phyloP scores from a whole-genome alignment of 2,797 vertebrate genomes.

The Melanotaenia nigrans region DNA sequence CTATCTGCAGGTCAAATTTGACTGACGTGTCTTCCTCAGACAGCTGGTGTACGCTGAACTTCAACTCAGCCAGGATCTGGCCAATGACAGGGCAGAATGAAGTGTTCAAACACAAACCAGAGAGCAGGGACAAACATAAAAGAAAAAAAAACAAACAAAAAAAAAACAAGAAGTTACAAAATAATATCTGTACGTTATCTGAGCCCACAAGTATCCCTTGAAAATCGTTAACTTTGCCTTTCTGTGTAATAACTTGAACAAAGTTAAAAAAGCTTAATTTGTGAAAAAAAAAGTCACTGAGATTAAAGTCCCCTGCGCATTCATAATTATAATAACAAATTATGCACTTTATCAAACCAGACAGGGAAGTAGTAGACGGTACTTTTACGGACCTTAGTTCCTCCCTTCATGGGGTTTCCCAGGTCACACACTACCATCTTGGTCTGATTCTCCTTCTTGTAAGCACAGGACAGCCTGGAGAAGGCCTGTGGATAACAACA shows the following conservation, averaged over 20 bases:
- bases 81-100: slow-evolving; percentile 32
- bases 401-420: slow-evolving; percentile 97
- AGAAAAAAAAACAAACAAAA: too few species aligned
- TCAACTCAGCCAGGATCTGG: slow-evolving; percentile 89
- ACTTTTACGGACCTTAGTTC: slow-evolving; percentile 81
- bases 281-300: too few species aligned
- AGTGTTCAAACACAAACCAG: slow-evolving; percentile 14
- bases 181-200: background rate
- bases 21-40: slow-evolving; percentile 94
- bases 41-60: slow-evolving; percentile 94
- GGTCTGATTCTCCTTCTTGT: slow-evolving; percentile 95
- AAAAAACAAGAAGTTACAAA: background rate
- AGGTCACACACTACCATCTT: slow-evolving; percentile 95
- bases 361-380: too few species aligned
- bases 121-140: background rate
- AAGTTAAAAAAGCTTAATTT: too few species aligned
- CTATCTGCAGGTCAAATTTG: slow-evolving; percentile 91
- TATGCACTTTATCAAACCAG: too few species aligned
- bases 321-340: too few species aligned
- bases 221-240: background rate
- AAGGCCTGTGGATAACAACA: slow-evolving; percentile 65
- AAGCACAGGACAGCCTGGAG: slow-evolving; percentile 91
- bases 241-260: too few species aligned
- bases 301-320: too few species aligned
- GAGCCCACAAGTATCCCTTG: background rate